A percentile compares a stretch with the other conserved stretches of the same genome.
Conservation (phyloP, 37 sponge, comb jelly and placozoan genomes). For the Cladorhizidae sp. region DNA sequence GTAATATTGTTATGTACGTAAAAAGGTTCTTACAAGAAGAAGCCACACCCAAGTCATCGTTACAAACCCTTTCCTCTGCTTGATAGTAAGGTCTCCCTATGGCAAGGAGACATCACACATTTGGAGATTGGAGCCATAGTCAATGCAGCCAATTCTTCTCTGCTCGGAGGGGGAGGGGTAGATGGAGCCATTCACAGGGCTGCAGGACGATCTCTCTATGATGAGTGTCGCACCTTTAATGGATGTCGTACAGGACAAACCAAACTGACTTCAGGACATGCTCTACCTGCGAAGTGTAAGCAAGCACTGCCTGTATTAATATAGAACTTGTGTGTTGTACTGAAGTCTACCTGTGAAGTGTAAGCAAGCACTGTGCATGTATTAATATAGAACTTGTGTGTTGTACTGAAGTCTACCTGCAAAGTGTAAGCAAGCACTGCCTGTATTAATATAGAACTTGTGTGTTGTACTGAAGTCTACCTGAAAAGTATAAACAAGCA, state of each 20-base stretch:
- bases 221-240: conserved; percentile 70
- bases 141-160: conserved; percentile 92
- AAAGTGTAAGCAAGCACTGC: too few species aligned
- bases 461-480: too few species aligned
- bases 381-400: too few species aligned
- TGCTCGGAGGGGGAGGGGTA: conserved; percentile 96
- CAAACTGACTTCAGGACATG: conserved; percentile 70
- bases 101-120: conserved; percentile 90
- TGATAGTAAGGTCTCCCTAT: conserved; percentile 78
- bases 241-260: conserved; percentile 83
- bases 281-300: conserved; percentile 88
- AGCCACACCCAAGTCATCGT: background rate
- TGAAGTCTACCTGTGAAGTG: too few species aligned
- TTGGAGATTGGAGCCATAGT: conserved; percentile 96
- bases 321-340: too few species aligned
- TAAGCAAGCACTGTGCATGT: too few species aligned
- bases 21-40: background rate
- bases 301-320: background rate
- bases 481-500: too few species aligned
- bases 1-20: background rate
- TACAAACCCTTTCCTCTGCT: conserved; percentile 19
- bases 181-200: conserved; percentile 93
- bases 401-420: too few species aligned
- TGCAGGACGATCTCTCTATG: conserved; percentile 62
- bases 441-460: too few species aligned